phyloP scores from a whole-genome alignment of 2,113 vertebrate species.

The Oplegnathus fasciatus region DNA sequence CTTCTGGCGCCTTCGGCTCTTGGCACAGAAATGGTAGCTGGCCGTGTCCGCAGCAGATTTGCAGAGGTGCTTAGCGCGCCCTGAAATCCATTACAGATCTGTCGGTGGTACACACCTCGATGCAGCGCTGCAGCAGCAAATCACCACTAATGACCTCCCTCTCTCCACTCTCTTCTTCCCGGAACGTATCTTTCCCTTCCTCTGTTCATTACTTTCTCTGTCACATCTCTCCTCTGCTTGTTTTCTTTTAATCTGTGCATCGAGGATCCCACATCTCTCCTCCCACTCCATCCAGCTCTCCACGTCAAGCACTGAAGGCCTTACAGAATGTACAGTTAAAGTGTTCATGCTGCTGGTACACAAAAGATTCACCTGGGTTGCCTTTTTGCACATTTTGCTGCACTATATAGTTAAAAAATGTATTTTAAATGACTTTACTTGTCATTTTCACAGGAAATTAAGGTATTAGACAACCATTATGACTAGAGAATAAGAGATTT shows the following conservation, averaged over 20 bases:
- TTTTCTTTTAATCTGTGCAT: conserved; percentile 47
- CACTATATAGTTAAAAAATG: background rate
- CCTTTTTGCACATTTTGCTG: background rate
- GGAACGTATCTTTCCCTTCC: conserved; percentile 18
- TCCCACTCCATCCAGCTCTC: conserved; percentile 22
- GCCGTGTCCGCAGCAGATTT: conserved; percentile 43
- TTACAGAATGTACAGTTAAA: background rate
- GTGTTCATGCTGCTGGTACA: conserved; percentile 19
- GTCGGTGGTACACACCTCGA: conserved; percentile 64
- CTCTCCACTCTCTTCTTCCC: conserved; percentile 33
- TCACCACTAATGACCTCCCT: conserved; percentile 68
- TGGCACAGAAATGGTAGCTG: conserved; percentile 49
- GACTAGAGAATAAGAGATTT: background rate
- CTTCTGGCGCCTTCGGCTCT: conserved; percentile 34
- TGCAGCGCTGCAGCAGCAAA: conserved; percentile 55
- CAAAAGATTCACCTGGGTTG: background rate
- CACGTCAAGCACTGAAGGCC: conserved; percentile 19
- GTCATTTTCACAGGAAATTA: background rate
- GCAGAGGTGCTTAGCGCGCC: conserved; percentile 60
- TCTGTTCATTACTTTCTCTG: conserved; percentile 31
- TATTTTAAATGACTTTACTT: background rate
- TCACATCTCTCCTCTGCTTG: conserved; percentile 34
- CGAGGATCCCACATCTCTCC: conserved; percentile 13
- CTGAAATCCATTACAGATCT: conserved; percentile 74
- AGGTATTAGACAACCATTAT: background rate